Conservation (phyloP, 2,888 invertebrate species). For the Ptychoptera contaminata region DNA sequence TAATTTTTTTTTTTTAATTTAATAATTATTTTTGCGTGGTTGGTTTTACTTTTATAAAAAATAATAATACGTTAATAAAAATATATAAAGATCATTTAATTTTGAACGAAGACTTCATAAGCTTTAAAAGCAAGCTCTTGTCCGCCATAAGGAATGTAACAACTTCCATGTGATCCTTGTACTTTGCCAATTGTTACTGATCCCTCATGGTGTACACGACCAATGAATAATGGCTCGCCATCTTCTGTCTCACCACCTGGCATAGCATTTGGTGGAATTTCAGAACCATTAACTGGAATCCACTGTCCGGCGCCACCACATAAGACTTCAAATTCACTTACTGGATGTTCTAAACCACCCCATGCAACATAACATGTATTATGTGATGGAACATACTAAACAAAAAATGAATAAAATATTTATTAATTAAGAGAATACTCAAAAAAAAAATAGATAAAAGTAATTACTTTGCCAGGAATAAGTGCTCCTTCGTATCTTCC, state of each 20-base stretch:
- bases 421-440: too few relatives aligned
- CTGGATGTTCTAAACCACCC: conserved; percentile 57
- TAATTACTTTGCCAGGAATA: conserved; percentile 52
- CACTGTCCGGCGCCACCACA: conserved; percentile 44
- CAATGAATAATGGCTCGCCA: conserved; percentile 64
- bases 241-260: conserved; percentile 57
- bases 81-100: too few relatives aligned
- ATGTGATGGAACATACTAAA: conserved; percentile 45
- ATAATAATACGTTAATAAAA: too few relatives aligned
- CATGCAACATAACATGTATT: conserved; percentile 56
- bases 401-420: neutral
- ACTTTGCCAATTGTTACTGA: conserved; percentile 67
- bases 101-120: conserved; percentile 49
- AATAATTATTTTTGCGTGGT: too few relatives aligned
- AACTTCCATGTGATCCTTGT: conserved; percentile 63
- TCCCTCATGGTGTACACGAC: conserved; percentile 62
- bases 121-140: conserved; percentile 64
- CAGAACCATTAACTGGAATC: conserved; percentile 48
- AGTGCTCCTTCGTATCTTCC: conserved; percentile 55
- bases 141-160: conserved; percentile 72
- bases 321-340: conserved; percentile 51
- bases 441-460: neutral
- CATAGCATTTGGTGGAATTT: conserved; percentile 58
- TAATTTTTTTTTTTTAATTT: too few relatives aligned
- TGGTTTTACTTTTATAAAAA: too few relatives aligned